Conservation (phyloP, 2,888 invertebrate species). For the Magallana nippona region DNA sequence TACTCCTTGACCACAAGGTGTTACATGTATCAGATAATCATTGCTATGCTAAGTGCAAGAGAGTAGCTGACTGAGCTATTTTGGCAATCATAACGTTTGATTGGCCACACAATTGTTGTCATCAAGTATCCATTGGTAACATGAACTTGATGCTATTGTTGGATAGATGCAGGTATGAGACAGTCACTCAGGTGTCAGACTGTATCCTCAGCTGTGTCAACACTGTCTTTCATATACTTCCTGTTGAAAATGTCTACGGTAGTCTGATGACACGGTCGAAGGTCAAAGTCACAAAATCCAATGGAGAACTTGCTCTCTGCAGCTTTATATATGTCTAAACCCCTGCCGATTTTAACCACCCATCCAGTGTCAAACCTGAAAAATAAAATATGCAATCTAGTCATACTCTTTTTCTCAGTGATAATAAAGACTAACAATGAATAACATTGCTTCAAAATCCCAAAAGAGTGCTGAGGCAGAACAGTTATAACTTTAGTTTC, state of each 20-base stretch:
- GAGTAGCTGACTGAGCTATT: too few species aligned
- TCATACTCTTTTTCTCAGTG: conserved; percentile 95
- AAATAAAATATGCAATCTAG: conserved; percentile 79
- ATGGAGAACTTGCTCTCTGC: conserved; percentile 87
- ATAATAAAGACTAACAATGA: conserved; percentile 47
- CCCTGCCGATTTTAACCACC: conserved; percentile 95
- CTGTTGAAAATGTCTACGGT: conserved; percentile 90
- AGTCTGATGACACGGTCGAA: conserved; percentile 91
- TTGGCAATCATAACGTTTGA: too few species aligned
- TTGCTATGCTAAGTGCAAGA: too few species aligned
- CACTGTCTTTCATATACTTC: conserved; percentile 62
- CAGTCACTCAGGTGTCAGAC: background rate
- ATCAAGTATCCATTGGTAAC: too few species aligned
- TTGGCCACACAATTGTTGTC: too few species aligned
- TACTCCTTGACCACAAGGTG: too few species aligned
- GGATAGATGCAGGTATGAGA: too few species aligned
- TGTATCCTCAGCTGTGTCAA: conserved; percentile 35
- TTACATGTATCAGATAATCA: too few species aligned
- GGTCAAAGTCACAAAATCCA: conserved; percentile 89
- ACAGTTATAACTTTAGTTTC: too few species aligned
- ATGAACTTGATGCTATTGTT: too few species aligned
- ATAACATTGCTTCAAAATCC: too few species aligned
- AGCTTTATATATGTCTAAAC: conserved; percentile 92
- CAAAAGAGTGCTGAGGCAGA: too few species aligned
- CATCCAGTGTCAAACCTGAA: conserved; percentile 92